Percentiles rank a stretch among this genome's conserved stretches.
Evolutionary conservation across 1,140 invertebrate genomes (phyloP).

Genomic region (Platyscapa corneri): DNA sequence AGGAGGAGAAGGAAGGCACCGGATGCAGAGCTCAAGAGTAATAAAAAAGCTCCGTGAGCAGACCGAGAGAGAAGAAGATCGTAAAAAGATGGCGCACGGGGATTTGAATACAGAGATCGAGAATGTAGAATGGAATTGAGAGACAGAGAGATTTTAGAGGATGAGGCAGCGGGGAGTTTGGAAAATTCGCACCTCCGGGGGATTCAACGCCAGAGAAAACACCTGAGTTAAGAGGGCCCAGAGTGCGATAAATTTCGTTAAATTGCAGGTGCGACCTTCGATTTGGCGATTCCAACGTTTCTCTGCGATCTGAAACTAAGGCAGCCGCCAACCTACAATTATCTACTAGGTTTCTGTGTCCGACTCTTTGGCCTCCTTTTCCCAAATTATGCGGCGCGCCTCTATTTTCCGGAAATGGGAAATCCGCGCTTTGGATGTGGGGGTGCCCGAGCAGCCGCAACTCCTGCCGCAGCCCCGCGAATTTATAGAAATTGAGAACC

Average conservation of each 20-base stretch:
- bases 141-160: slow-evolving; percentile 2
- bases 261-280: slow-evolving; percentile 64
- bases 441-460: too few relatives aligned
- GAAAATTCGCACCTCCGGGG: slow-evolving; percentile 46
- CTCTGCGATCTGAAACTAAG: background rate
- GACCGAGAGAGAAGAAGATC: background rate
- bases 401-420: slow-evolving; percentile 4
- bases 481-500: too few relatives aligned
- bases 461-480: background rate
- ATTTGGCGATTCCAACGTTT: slow-evolving; percentile 45
- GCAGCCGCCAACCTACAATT: slow-evolving; percentile 36
- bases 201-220: slow-evolving; percentile 28
- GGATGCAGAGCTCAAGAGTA: background rate
- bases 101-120: slow-evolving; percentile 37
- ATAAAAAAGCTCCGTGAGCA: background rate
- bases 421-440: background rate
- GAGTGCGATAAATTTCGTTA: slow-evolving; percentile 63
- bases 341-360: slow-evolving; percentile 27
- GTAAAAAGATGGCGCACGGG: slow-evolving; percentile 7
- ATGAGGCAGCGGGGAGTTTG: slow-evolving; percentile 23
- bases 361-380: slow-evolving; percentile 17
- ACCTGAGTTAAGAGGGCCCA: slow-evolving; percentile 60
- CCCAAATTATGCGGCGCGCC: background rate
- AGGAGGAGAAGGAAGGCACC: background rate
- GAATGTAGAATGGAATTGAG: background rate